phyloP scores from a whole-genome alignment of 2,888 invertebrate species.

The Nesidiocoris tenuis region DNA sequence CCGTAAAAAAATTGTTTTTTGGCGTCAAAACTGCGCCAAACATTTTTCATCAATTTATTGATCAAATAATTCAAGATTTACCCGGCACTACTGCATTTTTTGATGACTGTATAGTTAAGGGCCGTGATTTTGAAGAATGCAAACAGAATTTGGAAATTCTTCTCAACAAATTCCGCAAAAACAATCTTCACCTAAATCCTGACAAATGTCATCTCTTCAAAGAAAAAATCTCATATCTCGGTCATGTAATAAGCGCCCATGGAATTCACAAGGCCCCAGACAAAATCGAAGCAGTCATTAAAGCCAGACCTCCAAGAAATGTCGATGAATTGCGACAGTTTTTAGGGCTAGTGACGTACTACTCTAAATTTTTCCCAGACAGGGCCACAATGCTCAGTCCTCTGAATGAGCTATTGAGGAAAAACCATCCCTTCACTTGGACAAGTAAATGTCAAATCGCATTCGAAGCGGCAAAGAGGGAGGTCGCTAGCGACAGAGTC shows the following conservation, averaged over 20 bases:
- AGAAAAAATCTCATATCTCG: constrained; percentile 46
- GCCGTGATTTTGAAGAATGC: constrained; percentile 36
- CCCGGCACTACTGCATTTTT: constrained; percentile 52
- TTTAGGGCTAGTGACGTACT: constrained; percentile 53
- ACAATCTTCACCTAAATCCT: constrained; percentile 46
- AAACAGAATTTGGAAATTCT: constrained; percentile 2
- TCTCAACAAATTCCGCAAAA: constrained; percentile 39
- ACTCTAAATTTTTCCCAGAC: constrained; percentile 53
- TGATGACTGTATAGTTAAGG: constrained; percentile 51
- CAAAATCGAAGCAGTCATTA: constrained; percentile 45
- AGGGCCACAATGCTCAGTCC: constrained; percentile 51
- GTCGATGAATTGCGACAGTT: constrained; percentile 51
- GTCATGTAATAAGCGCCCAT: constrained; percentile 45
- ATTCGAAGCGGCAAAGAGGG: constrained; percentile 4
- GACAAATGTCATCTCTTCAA: constrained; percentile 49
- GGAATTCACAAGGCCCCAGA: constrained; percentile 43
- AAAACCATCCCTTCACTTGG: constrained; percentile 45
- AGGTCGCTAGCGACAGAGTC: constrained; percentile 27
- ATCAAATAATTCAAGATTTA: constrained; percentile 45
- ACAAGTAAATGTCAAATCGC: constrained; percentile 1
- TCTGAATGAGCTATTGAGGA: constrained; percentile 51
- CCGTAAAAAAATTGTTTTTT: constrained; percentile 52
- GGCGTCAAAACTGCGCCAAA: constrained; percentile 42
- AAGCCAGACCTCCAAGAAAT: constrained; percentile 50
- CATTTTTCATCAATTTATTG: background rate